A percentile compares a stretch with the other conserved stretches of the same genome.
These are phyloP conservation scores for Euphonia xanthogaster DNA, from an alignment of 2,797 vertebrate genomes.

Conservation along the genomic window DNA sequence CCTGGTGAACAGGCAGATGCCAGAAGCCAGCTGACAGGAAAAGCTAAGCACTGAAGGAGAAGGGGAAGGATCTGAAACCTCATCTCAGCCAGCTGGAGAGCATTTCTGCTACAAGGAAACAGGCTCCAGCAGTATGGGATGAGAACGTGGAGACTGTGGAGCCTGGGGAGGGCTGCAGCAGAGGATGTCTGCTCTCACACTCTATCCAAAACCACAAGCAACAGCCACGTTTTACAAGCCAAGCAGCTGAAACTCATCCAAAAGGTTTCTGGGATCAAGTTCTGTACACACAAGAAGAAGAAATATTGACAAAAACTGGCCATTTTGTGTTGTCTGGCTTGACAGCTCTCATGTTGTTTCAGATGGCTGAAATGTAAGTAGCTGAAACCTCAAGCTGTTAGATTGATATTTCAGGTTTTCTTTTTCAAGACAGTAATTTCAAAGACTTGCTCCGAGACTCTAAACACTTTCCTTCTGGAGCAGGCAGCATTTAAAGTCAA, in stretches of 20 bases:
- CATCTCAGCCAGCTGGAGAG: neutral
- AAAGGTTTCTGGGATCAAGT: neutral
- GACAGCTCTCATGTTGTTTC: neutral
- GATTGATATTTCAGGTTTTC: neutral
- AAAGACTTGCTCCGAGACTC: neutral
- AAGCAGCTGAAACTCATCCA: neutral
- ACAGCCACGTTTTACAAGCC: neutral
- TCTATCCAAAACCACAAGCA: neutral
- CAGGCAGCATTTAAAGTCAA: neutral
- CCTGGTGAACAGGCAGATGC: neutral
- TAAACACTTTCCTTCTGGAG: neutral
- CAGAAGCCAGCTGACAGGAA: neutral
- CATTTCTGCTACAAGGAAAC: neutral
- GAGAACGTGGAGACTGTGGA: rapidly evolving
- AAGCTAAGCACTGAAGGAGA: neutral
- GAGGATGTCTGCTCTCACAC: neutral
- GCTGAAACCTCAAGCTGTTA: neutral
- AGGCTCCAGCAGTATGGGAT: rapidly evolving
- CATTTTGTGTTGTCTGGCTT: neutral
- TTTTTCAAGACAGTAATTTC: neutral
- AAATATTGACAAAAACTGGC: neutral
- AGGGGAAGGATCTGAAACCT: neutral
- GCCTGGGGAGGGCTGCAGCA: neutral
- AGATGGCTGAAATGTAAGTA: neutral
- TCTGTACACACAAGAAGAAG: neutral